Evolutionary conservation across 2,888 invertebrate species (phyloP), one percentile per base, ranked within the genome.

Genomic region (Pseudococcus jackbeardsleyi): DNA sequence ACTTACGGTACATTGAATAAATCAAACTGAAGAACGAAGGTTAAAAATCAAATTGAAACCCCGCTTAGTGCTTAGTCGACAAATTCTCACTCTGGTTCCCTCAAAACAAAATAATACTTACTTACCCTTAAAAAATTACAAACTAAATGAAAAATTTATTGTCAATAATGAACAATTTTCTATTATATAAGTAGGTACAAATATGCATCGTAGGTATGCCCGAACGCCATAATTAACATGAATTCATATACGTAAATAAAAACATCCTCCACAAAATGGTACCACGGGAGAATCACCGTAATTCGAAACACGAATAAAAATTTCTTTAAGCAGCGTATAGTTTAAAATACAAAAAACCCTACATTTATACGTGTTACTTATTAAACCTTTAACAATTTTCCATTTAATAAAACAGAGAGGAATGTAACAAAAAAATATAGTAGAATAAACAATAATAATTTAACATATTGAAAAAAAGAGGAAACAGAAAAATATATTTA

Each of bases 71-170:
- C 3, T 33, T 33, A 33, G 26, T 33, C 26, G 26, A 33, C 26
- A 33, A 33, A 33, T 2, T 33, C 26, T 33, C 26, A 33, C 26
- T 3, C 26, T 3, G 3, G 26, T 33, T 3, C 26, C 26, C 6
- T 46, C 12, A 46, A 46, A 46, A 46, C 8, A 46, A 46, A 5
- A 46, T 5, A 11, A 46, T 19, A 33, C 26, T 2, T 3, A 33
- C 26, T 33, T 33, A 33, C 26, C 26, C 26, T 5, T 1, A 5
- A 42, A 42, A 79, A 42, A 17, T 39, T 79, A 79, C 42, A 79
- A 79, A 79, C 79, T 79, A 79, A 39, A 79, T 79, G 79, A 79
- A 79, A 79, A 79, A 79, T 79, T 79, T 79, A 79, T 79, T 79
- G 79, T 79, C 79, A 42, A 79, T 79, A 79, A 79, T 79, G 79